Evolutionary conservation across 2,888 invertebrate genomes (phyloP).

Genomic region (Hyposoter didymator): DNA sequence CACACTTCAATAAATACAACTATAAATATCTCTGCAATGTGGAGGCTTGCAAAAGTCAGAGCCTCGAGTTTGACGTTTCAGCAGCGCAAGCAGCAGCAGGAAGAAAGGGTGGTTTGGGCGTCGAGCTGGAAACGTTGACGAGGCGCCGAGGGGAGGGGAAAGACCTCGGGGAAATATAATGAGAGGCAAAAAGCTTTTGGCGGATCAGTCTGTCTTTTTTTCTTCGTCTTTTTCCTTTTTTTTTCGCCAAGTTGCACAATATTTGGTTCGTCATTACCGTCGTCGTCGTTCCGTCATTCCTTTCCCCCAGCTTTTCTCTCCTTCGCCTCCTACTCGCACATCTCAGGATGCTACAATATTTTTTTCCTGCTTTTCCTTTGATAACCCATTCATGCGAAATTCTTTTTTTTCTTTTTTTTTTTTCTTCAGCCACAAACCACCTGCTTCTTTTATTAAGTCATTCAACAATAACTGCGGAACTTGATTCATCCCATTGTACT

Average conservation of each 20-base stretch:
- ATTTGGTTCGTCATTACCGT: slow-evolving; percentile 75
- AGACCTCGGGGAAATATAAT: slow-evolving; percentile 73
- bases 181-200: slow-evolving; percentile 73
- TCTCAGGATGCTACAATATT: slow-evolving; percentile 45
- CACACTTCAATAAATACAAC: not conserved
- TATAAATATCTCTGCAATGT: not conserved
- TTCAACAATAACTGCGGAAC: slow-evolving; percentile 39
- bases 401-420: slow-evolving; percentile 3
- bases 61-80: slow-evolving; percentile 46
- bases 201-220: slow-evolving; percentile 48
- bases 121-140: slow-evolving; percentile 53
- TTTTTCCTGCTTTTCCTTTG: slow-evolving; percentile 31
- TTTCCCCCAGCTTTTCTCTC: slow-evolving; percentile 24
- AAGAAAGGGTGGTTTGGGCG: slow-evolving; percentile 43
- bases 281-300: slow-evolving; percentile 70
- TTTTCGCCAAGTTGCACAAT: slow-evolving; percentile 60
- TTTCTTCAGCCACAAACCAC: not conserved
- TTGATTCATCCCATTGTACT: slow-evolving; percentile 17
- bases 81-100: too few relatives aligned
- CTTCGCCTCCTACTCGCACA: slow-evolving; percentile 19
- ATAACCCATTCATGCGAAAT: not conserved
- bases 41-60: slow-evolving; percentile 58
- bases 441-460: slow-evolving; percentile 34
- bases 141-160: slow-evolving; percentile 56
- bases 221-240: not conserved